phyloP scores from a whole-genome alignment of 2,888 invertebrate genomes.

The Villa cingulata region DNA sequence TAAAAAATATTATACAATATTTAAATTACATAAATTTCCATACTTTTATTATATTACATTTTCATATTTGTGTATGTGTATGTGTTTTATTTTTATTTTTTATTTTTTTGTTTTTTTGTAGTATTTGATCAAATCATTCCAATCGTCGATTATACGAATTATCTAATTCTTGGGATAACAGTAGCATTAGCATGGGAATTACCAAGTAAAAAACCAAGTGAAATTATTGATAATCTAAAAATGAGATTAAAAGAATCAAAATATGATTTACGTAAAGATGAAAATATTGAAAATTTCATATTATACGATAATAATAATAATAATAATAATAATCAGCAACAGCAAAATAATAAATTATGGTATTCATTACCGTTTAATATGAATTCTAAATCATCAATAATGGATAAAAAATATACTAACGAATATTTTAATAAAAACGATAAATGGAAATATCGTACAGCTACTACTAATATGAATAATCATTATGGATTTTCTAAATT shows the following conservation, averaged over 20 bases:
- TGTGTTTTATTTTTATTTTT: too few relatives aligned
- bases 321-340: too few relatives aligned
- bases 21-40: too few relatives aligned
- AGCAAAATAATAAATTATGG: too few relatives aligned
- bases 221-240: constrained; percentile 25
- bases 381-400: too few relatives aligned
- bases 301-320: constrained; percentile 4
- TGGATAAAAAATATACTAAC: background rate
- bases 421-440: background rate
- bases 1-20: too few relatives aligned
- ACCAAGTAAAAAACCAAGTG: constrained; percentile 46
- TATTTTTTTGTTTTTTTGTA: constrained; percentile 14
- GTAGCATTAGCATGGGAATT: constrained; percentile 65
- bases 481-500: too few relatives aligned
- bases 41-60: too few relatives aligned
- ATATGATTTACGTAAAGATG: constrained; percentile 25
- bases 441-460: too few relatives aligned
- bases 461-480: too few relatives aligned
- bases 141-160: constrained; percentile 33
- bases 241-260: constrained; percentile 27
- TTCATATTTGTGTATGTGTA: too few relatives aligned
- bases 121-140: constrained; percentile 30
- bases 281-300: constrained; percentile 19
- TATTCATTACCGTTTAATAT: too few relatives aligned
- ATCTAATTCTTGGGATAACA: constrained; percentile 54